These are phyloP conservation scores for Drosophila gunungcola DNA, from an alignment of 1,140 invertebrate genomes.

Conservation along the genomic window DNA sequence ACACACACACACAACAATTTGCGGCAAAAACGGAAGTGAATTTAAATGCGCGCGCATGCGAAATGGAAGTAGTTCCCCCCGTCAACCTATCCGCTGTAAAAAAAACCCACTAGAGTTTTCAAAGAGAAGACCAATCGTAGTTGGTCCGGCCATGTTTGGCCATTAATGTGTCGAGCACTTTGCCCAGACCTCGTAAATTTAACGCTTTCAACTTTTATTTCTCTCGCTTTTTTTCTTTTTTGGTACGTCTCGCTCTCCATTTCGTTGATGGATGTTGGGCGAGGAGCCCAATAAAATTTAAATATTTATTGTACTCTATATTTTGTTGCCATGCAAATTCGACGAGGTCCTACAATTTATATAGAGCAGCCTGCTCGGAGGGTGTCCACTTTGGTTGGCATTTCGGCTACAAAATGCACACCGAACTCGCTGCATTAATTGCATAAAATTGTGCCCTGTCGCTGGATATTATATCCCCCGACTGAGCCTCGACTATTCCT, in stretches of 20 bases:
- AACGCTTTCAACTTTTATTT: constrained; percentile 74
- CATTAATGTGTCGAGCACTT: constrained; percentile 66
- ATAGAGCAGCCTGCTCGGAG: constrained; percentile 8
- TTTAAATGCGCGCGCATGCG: constrained; percentile 82
- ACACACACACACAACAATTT: constrained; percentile 46
- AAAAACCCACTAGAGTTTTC: constrained; percentile 1
- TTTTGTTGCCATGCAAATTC: constrained; percentile 66
- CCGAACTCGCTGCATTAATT: constrained; percentile 72
- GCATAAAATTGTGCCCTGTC: constrained; percentile 52
- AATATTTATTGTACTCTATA: constrained; percentile 77
- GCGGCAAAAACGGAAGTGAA: constrained; percentile 69
- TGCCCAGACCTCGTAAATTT: constrained; percentile 69
- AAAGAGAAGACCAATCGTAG: constrained; percentile 36
- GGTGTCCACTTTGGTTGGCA: constrained; percentile 33
- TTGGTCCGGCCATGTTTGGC: constrained; percentile 58
- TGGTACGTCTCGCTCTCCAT: constrained; percentile 1
- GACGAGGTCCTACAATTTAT: constrained; percentile 13
- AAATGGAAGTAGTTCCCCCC: constrained; percentile 53
- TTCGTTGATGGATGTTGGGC: constrained; percentile 24
- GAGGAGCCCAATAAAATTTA: constrained; percentile 58
- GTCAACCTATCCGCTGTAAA: too few relatives aligned
- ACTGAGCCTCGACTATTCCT: constrained; percentile 14
- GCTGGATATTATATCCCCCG: constrained; percentile 10
- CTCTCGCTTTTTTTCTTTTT: constrained; percentile 24
- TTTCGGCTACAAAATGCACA: constrained; percentile 43